A percentile compares a stretch with the other conserved stretches of the same genome.
These are phyloP conservation scores for Sarcoramphus papa DNA, from an alignment of 2,797 vertebrate genomes.

Conservation along the genomic window DNA sequence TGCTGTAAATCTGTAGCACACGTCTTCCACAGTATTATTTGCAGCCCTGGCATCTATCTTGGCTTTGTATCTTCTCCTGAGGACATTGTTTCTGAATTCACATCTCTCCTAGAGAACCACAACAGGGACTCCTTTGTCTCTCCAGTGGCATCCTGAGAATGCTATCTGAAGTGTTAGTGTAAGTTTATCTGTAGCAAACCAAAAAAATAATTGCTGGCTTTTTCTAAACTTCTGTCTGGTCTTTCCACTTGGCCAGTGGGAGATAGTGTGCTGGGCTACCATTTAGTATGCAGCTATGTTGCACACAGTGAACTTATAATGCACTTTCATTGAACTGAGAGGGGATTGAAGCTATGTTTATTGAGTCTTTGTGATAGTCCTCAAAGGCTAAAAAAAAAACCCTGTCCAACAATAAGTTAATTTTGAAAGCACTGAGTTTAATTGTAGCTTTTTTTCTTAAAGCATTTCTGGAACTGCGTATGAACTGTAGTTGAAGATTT, in stretches of 20 bases:
- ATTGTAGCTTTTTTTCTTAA: not conserved
- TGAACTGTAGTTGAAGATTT: not conserved
- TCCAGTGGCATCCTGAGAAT: slow-evolving; percentile 6
- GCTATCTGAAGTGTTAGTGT: not conserved
- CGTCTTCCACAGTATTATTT: not conserved
- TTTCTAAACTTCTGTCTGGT: not conserved
- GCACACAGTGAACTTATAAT: not conserved
- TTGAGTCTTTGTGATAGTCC: not conserved
- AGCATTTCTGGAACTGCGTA: not conserved
- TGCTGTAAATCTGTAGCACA: not conserved
- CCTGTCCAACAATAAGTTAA: not conserved
- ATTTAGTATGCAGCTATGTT: not conserved
- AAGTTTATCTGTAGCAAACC: not conserved
- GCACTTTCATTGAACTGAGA: not conserved
- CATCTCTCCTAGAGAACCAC: not conserved
- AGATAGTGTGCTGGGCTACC: not conserved
- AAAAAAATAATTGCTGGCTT: not conserved
- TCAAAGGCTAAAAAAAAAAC: not conserved
- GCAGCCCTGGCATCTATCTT: not conserved
- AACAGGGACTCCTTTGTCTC: not conserved
- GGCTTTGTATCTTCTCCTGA: not conserved
- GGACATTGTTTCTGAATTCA: not conserved
- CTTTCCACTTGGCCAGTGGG: not conserved
- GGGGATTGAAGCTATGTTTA: not conserved
- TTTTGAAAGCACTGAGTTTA: not conserved